Percentiles rank a stretch among this genome's conserved stretches.
Conservation (phyloP, 2,113 vertebrate species). For the Spea multiplicata region DNA sequence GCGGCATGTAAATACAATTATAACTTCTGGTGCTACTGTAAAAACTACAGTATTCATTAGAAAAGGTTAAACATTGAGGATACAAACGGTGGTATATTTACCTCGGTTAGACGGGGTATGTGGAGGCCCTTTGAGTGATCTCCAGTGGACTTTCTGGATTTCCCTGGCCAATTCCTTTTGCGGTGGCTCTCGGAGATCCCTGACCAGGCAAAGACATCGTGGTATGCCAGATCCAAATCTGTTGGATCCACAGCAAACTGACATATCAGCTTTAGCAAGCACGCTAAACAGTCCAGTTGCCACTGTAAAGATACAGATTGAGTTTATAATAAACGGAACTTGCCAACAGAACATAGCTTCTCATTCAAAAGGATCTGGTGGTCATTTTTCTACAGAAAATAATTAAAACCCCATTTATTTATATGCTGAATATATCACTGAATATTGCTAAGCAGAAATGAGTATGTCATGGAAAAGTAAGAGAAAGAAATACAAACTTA, state of each 20-base stretch:
- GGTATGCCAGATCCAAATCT: conserved; percentile 93
- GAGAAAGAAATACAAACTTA: conserved; percentile 59
- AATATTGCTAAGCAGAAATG: not conserved
- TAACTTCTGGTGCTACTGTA: too few relatives aligned
- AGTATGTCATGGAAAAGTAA: not conserved
- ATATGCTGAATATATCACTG: too few relatives aligned
- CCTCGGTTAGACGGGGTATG: conserved; percentile 94
- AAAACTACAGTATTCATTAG: too few relatives aligned
- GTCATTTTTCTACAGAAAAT: too few relatives aligned
- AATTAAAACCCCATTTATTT: too few relatives aligned
- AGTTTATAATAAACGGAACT: not conserved
- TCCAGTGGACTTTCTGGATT: conserved; percentile 87
- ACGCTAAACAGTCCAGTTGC: conserved; percentile 96
- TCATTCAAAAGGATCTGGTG: not conserved
- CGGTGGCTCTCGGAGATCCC: conserved; percentile 86
- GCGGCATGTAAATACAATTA: conserved; percentile 1
- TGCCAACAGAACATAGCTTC: not conserved
- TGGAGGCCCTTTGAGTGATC: conserved; percentile 93
- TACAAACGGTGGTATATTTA: conserved; percentile 48
- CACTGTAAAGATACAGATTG: conserved; percentile 68
- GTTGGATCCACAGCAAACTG: conserved; percentile 97
- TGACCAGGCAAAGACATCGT: conserved; percentile 97
- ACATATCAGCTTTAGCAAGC: conserved; percentile 95
- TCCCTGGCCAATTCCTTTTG: conserved; percentile 91
- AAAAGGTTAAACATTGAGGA: not conserved